phyloP scores from a whole-genome alignment of 2,888 invertebrate genomes.

The Anthrax anthrax region DNA sequence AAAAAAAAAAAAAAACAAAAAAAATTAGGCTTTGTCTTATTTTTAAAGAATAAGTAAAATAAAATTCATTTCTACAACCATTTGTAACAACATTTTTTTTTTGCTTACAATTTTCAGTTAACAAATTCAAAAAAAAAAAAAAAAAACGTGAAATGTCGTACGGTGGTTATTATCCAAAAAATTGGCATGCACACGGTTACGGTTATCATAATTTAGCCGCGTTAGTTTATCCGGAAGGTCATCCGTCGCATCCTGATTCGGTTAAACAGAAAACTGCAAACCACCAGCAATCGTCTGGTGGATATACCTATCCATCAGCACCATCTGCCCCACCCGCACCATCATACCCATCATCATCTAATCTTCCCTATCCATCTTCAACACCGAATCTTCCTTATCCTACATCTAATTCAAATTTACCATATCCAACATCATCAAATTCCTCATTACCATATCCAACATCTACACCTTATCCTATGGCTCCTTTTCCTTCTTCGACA shows the following conservation, averaged over 20 bases:
- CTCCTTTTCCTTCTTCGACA: not conserved
- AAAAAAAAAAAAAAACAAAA: no score
- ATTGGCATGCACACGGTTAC: conserved; percentile 30
- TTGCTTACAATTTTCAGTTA: no score
- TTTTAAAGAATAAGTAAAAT: no score
- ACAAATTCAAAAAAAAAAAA: no score
- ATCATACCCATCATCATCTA: conserved; percentile 20
- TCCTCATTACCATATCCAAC: conserved; percentile 7
- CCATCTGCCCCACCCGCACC: conserved; percentile 16
- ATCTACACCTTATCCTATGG: not conserved
- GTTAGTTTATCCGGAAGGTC: conserved; percentile 22
- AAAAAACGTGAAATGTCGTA: not conserved
- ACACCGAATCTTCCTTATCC: conserved; percentile 8
- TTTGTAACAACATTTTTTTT: no score
- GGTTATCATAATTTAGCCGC: conserved; percentile 30
- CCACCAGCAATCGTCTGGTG: not conserved
- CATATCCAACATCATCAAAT: not conserved
- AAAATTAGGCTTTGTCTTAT: no score
- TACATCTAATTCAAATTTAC: not conserved
- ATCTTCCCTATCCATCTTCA: conserved; percentile 14
- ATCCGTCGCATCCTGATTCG: not conserved
- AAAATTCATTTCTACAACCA: no score
- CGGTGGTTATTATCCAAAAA: conserved; percentile 25
- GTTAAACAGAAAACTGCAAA: not conserved
- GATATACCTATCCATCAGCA: conserved; percentile 11